phyloP scores from a whole-genome alignment of 1,140 invertebrate genomes.

The Drosophila novamexicana region DNA sequence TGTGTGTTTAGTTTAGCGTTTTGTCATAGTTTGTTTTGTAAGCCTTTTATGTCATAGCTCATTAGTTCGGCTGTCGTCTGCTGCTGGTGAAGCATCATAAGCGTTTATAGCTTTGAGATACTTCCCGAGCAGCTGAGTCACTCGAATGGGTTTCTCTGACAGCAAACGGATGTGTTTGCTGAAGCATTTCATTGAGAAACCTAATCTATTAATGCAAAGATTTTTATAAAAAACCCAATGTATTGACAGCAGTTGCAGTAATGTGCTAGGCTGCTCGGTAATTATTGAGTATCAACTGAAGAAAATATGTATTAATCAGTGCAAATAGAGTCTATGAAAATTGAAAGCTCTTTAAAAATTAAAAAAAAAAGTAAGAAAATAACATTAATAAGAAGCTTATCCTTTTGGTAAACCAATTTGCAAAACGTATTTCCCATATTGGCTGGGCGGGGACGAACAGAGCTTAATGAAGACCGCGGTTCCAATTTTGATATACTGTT shows the following conservation, averaged over 20 bases:
- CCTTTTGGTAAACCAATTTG: background rate
- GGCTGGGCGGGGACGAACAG: slow-evolving; percentile 13
- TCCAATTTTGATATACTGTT: slow-evolving; percentile 33
- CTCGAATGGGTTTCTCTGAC: slow-evolving; percentile 24
- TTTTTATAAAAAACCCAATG: background rate
- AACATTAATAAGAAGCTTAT: background rate
- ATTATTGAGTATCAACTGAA: too few relatives aligned
- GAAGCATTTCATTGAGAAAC: slow-evolving; percentile 26
- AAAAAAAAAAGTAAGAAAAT: background rate
- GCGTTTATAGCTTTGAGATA: slow-evolving; percentile 64
- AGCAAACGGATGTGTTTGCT: slow-evolving; percentile 42
- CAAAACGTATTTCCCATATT: slow-evolving; percentile 6
- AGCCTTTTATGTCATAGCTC: slow-evolving; percentile 77
- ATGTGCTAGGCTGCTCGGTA: background rate
- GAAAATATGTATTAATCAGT: too few relatives aligned
- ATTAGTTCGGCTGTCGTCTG: slow-evolving; percentile 59
- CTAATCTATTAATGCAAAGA: slow-evolving; percentile 50
- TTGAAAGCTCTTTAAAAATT: slow-evolving; percentile 5
- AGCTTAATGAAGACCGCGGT: slow-evolving; percentile 35
- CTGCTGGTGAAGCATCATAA: slow-evolving; percentile 43
- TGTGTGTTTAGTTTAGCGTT: slow-evolving; percentile 12
- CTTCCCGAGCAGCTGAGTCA: slow-evolving; percentile 58
- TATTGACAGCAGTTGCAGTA: background rate
- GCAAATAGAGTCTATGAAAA: background rate
- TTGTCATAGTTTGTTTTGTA: slow-evolving; percentile 59